Conservation (phyloP, 2,797 vertebrate species). For the Neosilurus mollespiculum region DNA sequence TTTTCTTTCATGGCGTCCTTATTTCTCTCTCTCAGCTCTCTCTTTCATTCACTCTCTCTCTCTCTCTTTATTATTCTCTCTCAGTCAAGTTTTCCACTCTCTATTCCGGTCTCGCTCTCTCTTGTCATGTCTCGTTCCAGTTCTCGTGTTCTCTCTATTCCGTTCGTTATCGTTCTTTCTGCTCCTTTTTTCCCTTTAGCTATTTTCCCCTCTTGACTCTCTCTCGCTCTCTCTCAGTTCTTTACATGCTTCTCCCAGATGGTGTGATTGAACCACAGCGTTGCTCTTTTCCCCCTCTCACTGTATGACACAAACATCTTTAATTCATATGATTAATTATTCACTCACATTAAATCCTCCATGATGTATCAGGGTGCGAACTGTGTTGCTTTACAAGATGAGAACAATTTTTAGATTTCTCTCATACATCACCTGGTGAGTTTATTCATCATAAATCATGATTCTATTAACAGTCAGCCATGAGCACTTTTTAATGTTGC, state of each 20-base stretch:
- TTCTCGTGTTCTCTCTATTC: too few relatives aligned
- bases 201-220: background rate
- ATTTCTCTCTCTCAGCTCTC: background rate
- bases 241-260: background rate
- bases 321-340: background rate
- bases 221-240: background rate
- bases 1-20: background rate
- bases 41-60: background rate
- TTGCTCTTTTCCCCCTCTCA: background rate
- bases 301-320: background rate
- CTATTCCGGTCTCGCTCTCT: background rate
- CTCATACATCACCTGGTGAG: background rate
- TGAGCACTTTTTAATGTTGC: background rate
- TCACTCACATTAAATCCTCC: too few relatives aligned
- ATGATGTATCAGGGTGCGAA: too few relatives aligned
- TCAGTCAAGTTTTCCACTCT: background rate
- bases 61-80: background rate
- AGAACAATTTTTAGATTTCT: background rate
- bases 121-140: too few relatives aligned
- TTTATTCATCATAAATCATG: background rate
- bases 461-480: background rate
- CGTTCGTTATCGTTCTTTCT: too few relatives aligned
- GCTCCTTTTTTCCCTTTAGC: too few relatives aligned
- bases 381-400: too few relatives aligned
- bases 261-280: background rate